Evolutionary conservation across 1,140 invertebrate genomes (phyloP), one percentile per base, ranked within the genome.

Genomic region (Hirudo medicinalis): DNA sequence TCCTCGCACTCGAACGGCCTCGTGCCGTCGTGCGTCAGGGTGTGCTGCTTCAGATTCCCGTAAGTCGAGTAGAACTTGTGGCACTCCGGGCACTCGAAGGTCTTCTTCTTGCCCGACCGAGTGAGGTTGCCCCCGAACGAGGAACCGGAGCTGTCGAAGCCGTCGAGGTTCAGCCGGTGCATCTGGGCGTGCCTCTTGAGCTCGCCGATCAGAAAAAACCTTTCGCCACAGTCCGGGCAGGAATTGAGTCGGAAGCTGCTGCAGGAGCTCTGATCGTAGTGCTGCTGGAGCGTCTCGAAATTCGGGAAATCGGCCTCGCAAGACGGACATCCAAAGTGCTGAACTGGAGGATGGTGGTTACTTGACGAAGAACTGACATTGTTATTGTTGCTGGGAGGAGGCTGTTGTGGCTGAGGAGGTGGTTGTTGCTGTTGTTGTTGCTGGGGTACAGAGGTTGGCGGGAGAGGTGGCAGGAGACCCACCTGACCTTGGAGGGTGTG

Each of bases 1-100:
- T 69, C 67, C 8, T 40, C 67, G 43, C 67, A 69, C 43, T 69
- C 67, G 32, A 69, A 69, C 13, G 67, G 67, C 43, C 43, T 9
- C n/a, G 29, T 36, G 22, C 67, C 67, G 29, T 32, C 43, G 67
- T 69, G 67, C 8, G 43, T 49, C 32, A 32, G 27, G 11, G 29
- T 36, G 32, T 69, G 67, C 36, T 40, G 29, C 32, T 32, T 69
- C n/a, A 69, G 67, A 15, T 69, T 32, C n/a, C 67, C 43, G 20
- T 49, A 40, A 27, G 67, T 69, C 32, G 29, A 40, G 67, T 40
- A 69, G 15, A 49, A 32, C 32, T 69, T 69, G 36, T 49, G 29
- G 36, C 67, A 69, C 22, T 69, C 43, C 2, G 29, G 29, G 36
- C 67, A 69, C 27, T 69, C 43, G 32, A 40, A 69, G 9, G 67